Percentiles rank a stretch among this genome's conserved stretches.
Evolutionary conservation across 2,888 invertebrate genomes (phyloP).

Genomic region (Epinotia ramella): DNA sequence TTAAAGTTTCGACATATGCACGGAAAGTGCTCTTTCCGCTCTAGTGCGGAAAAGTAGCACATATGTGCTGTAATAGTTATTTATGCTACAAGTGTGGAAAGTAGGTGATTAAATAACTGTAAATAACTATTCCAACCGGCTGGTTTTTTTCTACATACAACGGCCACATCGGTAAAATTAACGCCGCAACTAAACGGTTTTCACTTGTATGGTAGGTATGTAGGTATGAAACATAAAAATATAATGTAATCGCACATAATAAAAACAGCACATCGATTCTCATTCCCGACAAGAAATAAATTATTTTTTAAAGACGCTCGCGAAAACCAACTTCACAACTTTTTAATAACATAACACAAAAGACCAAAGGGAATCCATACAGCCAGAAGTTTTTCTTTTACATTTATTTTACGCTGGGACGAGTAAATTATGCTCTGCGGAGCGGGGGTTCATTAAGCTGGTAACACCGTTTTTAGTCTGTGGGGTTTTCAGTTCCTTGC

Average conservation of each 20-base stretch:
- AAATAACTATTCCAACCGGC: too few relatives aligned
- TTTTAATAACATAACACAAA: conserved; percentile 34
- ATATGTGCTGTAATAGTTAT: too few relatives aligned
- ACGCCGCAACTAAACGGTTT: too few relatives aligned
- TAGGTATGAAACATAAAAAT: not conserved
- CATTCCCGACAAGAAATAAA: conserved; percentile 16
- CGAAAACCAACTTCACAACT: conserved; percentile 8
- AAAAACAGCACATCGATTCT: not conserved
- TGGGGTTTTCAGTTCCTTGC: conserved; percentile 22
- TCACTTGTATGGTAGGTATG: too few relatives aligned
- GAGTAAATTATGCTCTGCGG: conserved; percentile 25
- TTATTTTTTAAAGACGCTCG: not conserved
- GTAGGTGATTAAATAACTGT: too few relatives aligned
- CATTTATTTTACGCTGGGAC: conserved; percentile 15
- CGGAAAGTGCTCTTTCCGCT: too few relatives aligned
- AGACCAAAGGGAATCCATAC: conserved; percentile 31
- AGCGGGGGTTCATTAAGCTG: conserved; percentile 26
- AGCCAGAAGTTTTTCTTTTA: conserved; percentile 33
- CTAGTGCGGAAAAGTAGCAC: too few relatives aligned
- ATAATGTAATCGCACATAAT: not conserved
- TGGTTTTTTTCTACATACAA: too few relatives aligned
- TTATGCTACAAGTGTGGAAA: too few relatives aligned
- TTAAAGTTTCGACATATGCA: too few relatives aligned
- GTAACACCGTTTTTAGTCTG: conserved; percentile 32
- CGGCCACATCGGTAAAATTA: too few relatives aligned